Conservation (phyloP, 2,113 vertebrate genomes). For the Hepsetus odoe region DNA sequence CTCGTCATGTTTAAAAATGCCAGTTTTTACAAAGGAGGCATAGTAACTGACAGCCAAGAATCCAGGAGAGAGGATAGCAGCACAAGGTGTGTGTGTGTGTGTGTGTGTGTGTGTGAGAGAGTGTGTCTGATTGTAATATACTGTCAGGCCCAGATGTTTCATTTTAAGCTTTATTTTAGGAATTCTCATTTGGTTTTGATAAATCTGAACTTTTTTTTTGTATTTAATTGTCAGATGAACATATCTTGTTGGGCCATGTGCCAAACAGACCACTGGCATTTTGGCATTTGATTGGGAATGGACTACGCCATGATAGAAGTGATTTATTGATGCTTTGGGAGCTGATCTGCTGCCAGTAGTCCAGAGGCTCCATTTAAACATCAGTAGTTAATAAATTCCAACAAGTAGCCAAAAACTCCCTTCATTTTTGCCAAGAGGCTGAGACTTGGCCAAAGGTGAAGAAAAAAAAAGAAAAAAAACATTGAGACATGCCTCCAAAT, state of each 20-base stretch:
- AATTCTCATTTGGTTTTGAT: not conserved
- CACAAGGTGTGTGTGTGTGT: constrained; percentile 55
- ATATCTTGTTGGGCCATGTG: not conserved
- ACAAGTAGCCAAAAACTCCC: not conserved
- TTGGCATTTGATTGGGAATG: not conserved
- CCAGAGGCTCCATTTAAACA: not conserved
- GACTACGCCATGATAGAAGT: not conserved
- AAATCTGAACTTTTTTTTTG: not conserved
- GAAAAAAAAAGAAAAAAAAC: not conserved
- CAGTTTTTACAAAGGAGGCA: constrained; percentile 81
- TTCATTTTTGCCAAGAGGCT: not conserved
- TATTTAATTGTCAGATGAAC: not conserved
- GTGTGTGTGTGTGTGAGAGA: not conserved
- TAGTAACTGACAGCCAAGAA: constrained; percentile 79
- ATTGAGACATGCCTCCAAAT: not conserved
- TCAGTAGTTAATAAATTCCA: constrained; percentile 11
- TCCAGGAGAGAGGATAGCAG: constrained; percentile 68
- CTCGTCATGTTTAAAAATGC: constrained; percentile 77
- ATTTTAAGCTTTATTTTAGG: not conserved
- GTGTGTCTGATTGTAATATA: constrained; percentile 26
- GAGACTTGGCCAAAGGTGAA: not conserved
- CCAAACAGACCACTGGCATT: not conserved
- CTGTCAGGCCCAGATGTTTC: constrained; percentile 18
- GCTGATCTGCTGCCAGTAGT: constrained; percentile 1
- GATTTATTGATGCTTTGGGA: not conserved